A percentile compares a stretch with the other conserved stretches of the same genome.
Evolutionary conservation across 2,113 vertebrate species (phyloP).

Genomic region (Alethe castanea): DNA sequence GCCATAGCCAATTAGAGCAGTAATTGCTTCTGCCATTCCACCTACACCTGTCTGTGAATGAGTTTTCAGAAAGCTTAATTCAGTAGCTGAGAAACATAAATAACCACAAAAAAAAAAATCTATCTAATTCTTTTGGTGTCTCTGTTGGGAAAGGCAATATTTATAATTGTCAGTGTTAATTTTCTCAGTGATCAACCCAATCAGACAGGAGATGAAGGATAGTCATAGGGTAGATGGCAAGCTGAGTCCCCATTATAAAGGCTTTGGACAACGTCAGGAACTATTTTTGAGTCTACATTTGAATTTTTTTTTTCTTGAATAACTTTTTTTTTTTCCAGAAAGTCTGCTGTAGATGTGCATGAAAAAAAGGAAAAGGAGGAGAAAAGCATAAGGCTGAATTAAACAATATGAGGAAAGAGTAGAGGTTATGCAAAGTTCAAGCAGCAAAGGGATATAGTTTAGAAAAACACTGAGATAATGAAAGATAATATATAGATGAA

Average conservation of each 20-base stretch:
- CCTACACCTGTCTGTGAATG: background rate
- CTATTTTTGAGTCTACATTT: background rate
- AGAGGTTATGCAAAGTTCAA: conserved; percentile 43
- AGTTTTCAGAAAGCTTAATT: background rate
- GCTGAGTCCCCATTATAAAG: background rate
- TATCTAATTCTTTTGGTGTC: background rate
- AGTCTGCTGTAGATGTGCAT: background rate
- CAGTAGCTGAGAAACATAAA: background rate
- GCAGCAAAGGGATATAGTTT: background rate
- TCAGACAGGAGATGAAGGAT: background rate
- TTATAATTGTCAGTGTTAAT: background rate
- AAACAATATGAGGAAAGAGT: conserved; percentile 40
- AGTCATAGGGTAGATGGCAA: background rate
- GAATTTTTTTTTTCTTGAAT: background rate
- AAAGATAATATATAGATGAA: conserved; percentile 49
- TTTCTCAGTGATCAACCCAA: background rate
- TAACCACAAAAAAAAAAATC: background rate
- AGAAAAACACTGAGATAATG: conserved; percentile 48
- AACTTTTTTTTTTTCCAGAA: background rate
- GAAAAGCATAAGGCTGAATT: background rate
- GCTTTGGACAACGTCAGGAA: background rate
- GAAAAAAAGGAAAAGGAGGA: background rate
- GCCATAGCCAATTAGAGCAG: background rate
- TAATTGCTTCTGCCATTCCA: background rate
- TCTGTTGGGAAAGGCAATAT: background rate